phyloP scores from a whole-genome alignment of 2,797 vertebrate genomes.

The Hoplostethus atlanticus region DNA sequence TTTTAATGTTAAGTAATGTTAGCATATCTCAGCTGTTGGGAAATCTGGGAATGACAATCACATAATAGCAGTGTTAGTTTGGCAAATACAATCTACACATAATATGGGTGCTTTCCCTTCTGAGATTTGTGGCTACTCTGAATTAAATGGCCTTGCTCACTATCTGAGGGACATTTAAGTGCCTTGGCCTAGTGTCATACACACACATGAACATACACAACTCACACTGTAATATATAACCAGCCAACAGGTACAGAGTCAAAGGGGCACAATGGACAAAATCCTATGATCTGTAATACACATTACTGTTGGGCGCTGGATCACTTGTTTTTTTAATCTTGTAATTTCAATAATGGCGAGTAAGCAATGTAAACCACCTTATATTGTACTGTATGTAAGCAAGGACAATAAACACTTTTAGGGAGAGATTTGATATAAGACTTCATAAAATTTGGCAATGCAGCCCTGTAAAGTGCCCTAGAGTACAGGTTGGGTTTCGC shows the following conservation, averaged over 20 bases:
- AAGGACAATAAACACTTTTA: slow-evolving; percentile 26
- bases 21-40: slow-evolving; percentile 39
- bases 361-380: slow-evolving; percentile 41
- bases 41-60: slow-evolving; percentile 77
- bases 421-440: slow-evolving; percentile 45
- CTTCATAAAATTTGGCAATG: slow-evolving; percentile 38
- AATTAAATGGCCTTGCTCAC: slow-evolving; percentile 50
- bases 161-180: slow-evolving; percentile 70
- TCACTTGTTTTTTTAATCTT: neutral
- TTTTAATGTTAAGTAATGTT: slow-evolving; percentile 8
- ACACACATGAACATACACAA: slow-evolving; percentile 49
- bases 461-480: slow-evolving; percentile 66
- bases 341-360: slow-evolving; percentile 18
- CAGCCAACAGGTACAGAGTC: slow-evolving; percentile 54
- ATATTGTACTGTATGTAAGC: slow-evolving; percentile 47
- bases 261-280: slow-evolving; percentile 44
- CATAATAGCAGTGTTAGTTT: slow-evolving; percentile 53
- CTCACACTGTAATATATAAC: slow-evolving; percentile 60
- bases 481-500: slow-evolving; percentile 51
- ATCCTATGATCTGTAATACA: slow-evolving; percentile 54
- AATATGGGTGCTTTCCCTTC: slow-evolving; percentile 74
- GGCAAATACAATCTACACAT: slow-evolving; percentile 58
- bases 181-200: slow-evolving; percentile 74
- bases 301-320: slow-evolving; percentile 19
- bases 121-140: slow-evolving; percentile 54